Evolutionary conservation across 2,113 vertebrate species (phyloP).

Genomic region (Riparia riparia): DNA sequence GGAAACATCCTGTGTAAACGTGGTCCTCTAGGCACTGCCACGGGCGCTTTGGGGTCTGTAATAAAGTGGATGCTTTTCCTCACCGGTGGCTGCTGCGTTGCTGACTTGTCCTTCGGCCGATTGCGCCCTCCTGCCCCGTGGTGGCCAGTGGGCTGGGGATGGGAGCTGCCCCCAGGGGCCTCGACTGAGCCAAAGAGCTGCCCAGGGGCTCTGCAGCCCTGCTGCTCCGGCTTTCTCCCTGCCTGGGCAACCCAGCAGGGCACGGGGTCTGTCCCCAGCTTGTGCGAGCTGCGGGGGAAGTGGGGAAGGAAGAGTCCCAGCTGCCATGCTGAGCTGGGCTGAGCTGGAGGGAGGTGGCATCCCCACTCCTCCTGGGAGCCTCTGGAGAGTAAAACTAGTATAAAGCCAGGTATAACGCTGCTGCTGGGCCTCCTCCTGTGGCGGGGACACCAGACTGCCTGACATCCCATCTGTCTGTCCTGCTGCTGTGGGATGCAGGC

Average conservation of each 20-base stretch:
- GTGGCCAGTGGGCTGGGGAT: not conserved
- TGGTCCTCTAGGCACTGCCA: constrained; percentile 45
- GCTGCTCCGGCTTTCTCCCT: not conserved
- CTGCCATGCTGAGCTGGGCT: accelerated
- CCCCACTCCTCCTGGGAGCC: not conserved
- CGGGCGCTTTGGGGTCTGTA: constrained; percentile 54
- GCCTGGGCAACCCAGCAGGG: accelerated
- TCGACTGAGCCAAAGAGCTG: accelerated
- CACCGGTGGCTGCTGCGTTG: not conserved
- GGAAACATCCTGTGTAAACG: constrained; percentile 32
- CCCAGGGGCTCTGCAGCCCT: not conserved
- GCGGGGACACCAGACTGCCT: not conserved
- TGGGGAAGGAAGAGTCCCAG: not conserved
- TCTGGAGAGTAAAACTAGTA: not conserved
- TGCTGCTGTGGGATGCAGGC: not conserved
- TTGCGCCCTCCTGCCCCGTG: accelerated
- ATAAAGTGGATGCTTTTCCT: constrained; percentile 75
- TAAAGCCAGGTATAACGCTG: not conserved
- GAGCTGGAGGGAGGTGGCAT: not conserved
- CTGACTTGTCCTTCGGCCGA: not conserved
- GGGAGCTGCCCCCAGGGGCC: not conserved
- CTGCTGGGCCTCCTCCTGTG: not conserved
- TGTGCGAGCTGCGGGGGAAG: not conserved
- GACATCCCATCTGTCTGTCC: not conserved
- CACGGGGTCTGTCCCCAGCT: accelerated